A percentile compares a stretch with the other conserved stretches of the same genome.
These are phyloP conservation scores for Hucho hucho DNA, from an alignment of 2,113 vertebrate genomes.

Conservation along the genomic window DNA sequence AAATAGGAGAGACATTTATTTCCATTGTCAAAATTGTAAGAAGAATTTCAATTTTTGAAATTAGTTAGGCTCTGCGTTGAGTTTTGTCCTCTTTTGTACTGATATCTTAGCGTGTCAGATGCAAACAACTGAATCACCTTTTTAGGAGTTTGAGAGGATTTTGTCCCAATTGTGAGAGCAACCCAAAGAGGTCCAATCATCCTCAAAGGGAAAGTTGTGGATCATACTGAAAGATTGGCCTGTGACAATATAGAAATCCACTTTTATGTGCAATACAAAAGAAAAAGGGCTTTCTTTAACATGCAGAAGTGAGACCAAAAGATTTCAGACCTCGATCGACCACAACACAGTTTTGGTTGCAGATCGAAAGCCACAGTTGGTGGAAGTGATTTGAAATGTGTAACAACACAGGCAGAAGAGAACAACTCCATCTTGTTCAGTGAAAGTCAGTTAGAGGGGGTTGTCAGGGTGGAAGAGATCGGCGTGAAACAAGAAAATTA, in stretches of 20 bases:
- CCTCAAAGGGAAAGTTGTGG: constrained; percentile 1
- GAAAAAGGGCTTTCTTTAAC: constrained; percentile 66
- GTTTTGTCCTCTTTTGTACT: no score
- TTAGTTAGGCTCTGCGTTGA: no score
- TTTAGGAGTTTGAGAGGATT: background rate
- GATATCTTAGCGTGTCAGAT: background rate
- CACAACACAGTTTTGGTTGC: constrained; percentile 7
- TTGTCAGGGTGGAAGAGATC: background rate
- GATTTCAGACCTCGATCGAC: background rate
- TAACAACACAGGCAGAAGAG: background rate
- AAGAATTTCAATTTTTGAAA: no score
- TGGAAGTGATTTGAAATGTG: background rate
- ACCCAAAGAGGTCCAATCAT: constrained; percentile 1
- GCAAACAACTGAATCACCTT: background rate
- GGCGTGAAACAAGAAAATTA: constrained; percentile 4
- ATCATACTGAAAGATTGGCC: background rate
- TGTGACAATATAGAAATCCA: background rate
- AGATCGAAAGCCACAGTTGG: constrained; percentile 10
- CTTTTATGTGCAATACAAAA: constrained; percentile 70
- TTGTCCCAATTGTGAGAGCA: background rate
- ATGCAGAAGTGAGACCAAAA: constrained; percentile 19
- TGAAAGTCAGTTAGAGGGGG: constrained; percentile 4
- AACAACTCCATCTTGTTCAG: background rate
- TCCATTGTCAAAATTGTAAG: no score
- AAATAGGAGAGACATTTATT: no score